Base-by-base conservation (phyloP, 2,113 vertebrate species). In the Panthera uncia region DNA sequence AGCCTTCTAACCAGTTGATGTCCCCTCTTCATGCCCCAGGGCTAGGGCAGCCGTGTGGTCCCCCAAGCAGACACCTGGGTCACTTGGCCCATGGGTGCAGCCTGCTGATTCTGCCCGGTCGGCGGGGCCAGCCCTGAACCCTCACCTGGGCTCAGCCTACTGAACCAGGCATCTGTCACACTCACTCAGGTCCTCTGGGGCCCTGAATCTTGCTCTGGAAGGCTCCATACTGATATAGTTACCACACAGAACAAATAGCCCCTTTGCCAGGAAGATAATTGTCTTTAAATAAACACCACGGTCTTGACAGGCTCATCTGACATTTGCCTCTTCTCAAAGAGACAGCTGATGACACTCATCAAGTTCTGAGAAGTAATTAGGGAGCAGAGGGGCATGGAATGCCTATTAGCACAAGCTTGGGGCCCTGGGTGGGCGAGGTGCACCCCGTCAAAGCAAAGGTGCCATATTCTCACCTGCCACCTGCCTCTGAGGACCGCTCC, bases 261-360 rank as follows among this genome's bases (percentile, higher is more conserved):
- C 71, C 57, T 38, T 90, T 31, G 27, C 38, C 74, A 71, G 90
- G 4, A 69, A 89, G 45, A 82, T 11, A 9, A 71, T 96, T 89
- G 74, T 65, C 85, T 87, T 90, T 33, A 69, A 98, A 63, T n/a
- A 83, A 52, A 25, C 19, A 69, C 8, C 4, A 57, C 16, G 21
- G 14, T 41, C 68, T 73, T 8, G 21, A 12, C 76, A 14, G 0
- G 4, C 31, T 96, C 82, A 79, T 81, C 36, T 76, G 68, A 81
- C 4, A 96, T 29, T 61, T 85, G 89, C 90, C 78, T 96, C 84
- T 97, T 96, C 74, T 91, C 65, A 85, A 74, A 91, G 50, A 93
- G 55, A 93, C 48, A 91, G 65, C 68, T 41, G 18, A 25, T 74
- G 55, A 95, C 50, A 89, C 50, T 78, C 71, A 88, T 81, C 36